phyloP scores from a whole-genome alignment of 2,113 vertebrate genomes.

The Antennarius striatus region DNA sequence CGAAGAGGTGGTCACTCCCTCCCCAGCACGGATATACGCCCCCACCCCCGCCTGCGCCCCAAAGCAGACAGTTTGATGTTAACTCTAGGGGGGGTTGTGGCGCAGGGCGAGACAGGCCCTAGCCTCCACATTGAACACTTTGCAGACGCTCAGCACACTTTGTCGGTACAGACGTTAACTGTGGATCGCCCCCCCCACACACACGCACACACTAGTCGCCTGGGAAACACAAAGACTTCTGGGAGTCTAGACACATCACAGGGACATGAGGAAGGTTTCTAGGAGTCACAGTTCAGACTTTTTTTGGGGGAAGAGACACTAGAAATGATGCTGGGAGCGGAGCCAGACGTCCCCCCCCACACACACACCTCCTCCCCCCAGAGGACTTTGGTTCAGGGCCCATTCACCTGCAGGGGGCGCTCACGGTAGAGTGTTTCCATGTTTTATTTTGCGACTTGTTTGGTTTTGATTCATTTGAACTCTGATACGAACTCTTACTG shows the following conservation, averaged over 20 bases:
- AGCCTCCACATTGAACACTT: conserved; percentile 94
- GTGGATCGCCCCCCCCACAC: conserved; percentile 82
- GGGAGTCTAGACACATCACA: conserved; percentile 67
- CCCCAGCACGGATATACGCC: conserved; percentile 83
- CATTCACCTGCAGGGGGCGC: conserved; percentile 71
- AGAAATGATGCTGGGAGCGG: conserved; percentile 71
- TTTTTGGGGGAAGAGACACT: conserved; percentile 60
- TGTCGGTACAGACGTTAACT: conserved; percentile 84
- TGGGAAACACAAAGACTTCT: conserved; percentile 89
- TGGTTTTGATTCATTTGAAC: conserved; percentile 70
- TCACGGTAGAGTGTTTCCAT: conserved; percentile 81
- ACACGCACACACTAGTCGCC: conserved; percentile 84
- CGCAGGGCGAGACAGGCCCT: conserved; percentile 91
- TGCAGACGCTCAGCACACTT: conserved; percentile 82
- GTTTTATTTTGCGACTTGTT: conserved; percentile 77
- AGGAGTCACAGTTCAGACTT: conserved; percentile 75
- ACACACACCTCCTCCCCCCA: conserved; percentile 70
- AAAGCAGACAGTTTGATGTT: conserved; percentile 89
- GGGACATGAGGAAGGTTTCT: conserved; percentile 83
- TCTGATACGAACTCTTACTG: conserved; percentile 72
- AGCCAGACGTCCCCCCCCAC: conserved; percentile 76
- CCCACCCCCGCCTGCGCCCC: conserved; percentile 74
- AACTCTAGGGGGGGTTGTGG: conserved; percentile 91
- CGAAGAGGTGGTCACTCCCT: conserved; percentile 94
- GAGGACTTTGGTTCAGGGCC: conserved; percentile 85